Conservation (phyloP, 2,888 invertebrate species). For the Axea sp. region DNA sequence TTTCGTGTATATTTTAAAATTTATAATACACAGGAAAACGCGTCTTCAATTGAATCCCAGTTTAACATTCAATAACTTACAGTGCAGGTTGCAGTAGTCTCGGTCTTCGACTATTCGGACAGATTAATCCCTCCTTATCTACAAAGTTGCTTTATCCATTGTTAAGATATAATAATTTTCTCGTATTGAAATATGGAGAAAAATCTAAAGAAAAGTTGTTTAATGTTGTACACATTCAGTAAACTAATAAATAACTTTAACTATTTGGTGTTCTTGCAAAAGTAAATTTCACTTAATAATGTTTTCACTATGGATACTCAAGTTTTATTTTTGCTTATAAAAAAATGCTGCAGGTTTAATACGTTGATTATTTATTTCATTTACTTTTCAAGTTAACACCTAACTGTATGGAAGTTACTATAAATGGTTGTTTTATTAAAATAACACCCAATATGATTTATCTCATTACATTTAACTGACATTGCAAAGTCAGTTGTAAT, state of each 20-base stretch:
- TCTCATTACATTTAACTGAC: slow-evolving; percentile 5
- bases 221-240: neutral
- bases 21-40: no score
- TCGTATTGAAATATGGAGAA: no score
- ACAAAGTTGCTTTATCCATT: slow-evolving; percentile 22
- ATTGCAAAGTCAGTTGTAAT: slow-evolving; percentile 8
- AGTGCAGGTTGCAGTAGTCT: slow-evolving; percentile 5
- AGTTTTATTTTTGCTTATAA: no score
- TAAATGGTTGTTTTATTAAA: neutral
- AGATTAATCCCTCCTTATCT: slow-evolving; percentile 24
- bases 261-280: no score
- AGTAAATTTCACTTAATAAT: no score
- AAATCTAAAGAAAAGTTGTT: neutral
- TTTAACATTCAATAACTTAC: slow-evolving; percentile 22
- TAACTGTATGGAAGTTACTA: no score
- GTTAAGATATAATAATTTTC: slow-evolving; percentile 9
- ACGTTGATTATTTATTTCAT: no score
- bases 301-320: no score
- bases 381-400: no score
- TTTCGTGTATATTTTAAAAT: no score
- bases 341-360: no score
- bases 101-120: slow-evolving; percentile 22
- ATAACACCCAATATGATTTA: neutral
- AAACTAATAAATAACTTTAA: no score
- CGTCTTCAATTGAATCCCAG: slow-evolving; percentile 1